Evolutionary conservation across 2,888 invertebrate species (phyloP), one percentile per base, ranked within the genome.

Genomic region (Marasmarcha lunaedactyla): DNA sequence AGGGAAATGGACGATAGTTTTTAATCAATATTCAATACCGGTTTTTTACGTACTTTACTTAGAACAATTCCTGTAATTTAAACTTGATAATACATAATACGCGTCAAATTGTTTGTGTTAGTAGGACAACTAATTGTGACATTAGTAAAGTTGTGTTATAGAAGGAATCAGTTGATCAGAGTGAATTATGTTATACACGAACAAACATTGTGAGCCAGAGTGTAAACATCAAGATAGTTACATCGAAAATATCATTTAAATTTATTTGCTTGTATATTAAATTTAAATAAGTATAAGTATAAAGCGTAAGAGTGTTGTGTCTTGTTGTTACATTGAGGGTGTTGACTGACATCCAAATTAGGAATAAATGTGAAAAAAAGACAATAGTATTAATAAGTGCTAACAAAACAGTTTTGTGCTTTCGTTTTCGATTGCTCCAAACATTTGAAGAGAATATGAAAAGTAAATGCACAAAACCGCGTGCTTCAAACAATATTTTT

Each of bases 1-100:
- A 83, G 81, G 81, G 81, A 83, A 77, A 79, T 83, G 81, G 83
- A 83, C 83, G 81, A 74, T 58, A 56, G 45, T 65, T 57, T 53
- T 49, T 62, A 46, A 46, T 56, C 61, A 59, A 56, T 55, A 46
- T 54, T 62, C 54, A 46, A 49, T 57, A 58, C 61, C 58, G 62
- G 60, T 64, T 47, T 53, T 49, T 52, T 43, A 50, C 42, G 50
- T 56, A 43, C 46, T 56, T 52, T 59, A 55, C 58, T 61, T 59
- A 58, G 48, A 54, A 54, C 51, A 50, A 59, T 57, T 55, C 59
- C 64, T 63, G 65, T 58, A 61, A 61, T 50, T 58, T 57, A 57
- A 63, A 62, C 52, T 45, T 55, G 50, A 53, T 48, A 52, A 51
- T 56, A 54, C 49, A 47, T 48, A 48, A 45, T 47, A 47, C 30